Base-by-base conservation (phyloP, 2,888 invertebrate genomes). In the Cinara cedri region DNA sequence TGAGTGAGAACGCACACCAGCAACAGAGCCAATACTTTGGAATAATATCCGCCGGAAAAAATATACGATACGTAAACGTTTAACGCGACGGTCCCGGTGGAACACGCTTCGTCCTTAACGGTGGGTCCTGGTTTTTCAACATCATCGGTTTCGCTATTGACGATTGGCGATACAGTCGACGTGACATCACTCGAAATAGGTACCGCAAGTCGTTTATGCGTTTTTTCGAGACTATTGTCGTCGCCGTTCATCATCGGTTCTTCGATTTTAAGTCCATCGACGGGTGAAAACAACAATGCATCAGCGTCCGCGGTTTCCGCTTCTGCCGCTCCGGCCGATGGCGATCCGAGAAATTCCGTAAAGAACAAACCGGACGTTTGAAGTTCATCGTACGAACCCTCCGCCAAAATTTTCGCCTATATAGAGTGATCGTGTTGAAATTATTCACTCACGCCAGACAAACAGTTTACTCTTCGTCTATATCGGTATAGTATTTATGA, bases 361-460 rank as follows among this genome's bases (percentile, higher is more conserved):
- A 95, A 94, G 86, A 95, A 91, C 83, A 93, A 85, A 0, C 93
- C 94, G 6, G 90, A 90, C 4, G 89, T 90, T 82, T 90, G 90
- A 2, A 95, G 86, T 1, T 92, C 90, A 19, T 90, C 90, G 84
- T 91, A 94, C 78, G 91, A 90, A 74, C 89, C 89, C 83, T 87
- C 85, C 4, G 86, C 86, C 83, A 87, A 86, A 51, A 89, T 85
- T 74, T 83, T 83, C 10, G 88, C 88, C 87, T 89, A n/a, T 16
- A n/a, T n/a, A n/a, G n/a, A n/a, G n/a, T 46, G 21, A 44, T n/a
- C n/a, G n/a, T 4, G 46, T 26, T 26, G 49, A 46, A 24, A n/a
- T 11, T n/a, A 51, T 55, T 55, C 9, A 19, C 54, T 21, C 11
- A 11, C 21, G 19, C n/a, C n/a, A n/a, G n/a, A n/a, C n/a, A n/a